Conservation (phyloP, 2,113 vertebrate species). For the Mellivora capensis region DNA sequence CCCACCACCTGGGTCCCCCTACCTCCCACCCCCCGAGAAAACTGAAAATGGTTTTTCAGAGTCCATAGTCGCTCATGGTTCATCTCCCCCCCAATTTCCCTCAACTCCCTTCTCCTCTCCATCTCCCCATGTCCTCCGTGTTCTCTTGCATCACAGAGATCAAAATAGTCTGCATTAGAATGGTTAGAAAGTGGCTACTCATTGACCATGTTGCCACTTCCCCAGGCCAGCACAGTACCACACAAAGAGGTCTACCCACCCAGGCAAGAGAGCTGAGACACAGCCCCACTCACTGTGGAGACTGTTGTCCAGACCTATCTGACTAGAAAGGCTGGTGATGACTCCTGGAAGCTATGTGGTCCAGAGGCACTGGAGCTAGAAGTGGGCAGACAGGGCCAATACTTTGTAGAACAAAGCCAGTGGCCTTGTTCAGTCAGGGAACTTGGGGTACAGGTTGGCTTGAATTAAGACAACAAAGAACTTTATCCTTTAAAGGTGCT, state of each 20-base stretch:
- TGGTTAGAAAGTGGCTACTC: background rate
- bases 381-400: background rate
- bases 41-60: no score
- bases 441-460: background rate
- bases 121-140: no score
- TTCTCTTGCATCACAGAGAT: no score
- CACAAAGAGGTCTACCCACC: background rate
- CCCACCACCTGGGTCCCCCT: no score
- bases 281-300: background rate
- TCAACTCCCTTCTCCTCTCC: no score
- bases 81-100: no score
- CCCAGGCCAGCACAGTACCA: background rate
- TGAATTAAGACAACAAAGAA: background rate
- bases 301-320: background rate
- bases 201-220: background rate
- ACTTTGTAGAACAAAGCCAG: background rate
- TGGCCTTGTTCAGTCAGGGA: background rate
- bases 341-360: background rate
- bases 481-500: background rate
- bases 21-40: no score
- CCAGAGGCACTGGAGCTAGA: background rate
- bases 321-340: background rate
- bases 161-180: background rate
- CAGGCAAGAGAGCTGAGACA: background rate
- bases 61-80: no score